phyloP scores from a whole-genome alignment of 2,888 invertebrate species.

The Amiota mariae region DNA sequence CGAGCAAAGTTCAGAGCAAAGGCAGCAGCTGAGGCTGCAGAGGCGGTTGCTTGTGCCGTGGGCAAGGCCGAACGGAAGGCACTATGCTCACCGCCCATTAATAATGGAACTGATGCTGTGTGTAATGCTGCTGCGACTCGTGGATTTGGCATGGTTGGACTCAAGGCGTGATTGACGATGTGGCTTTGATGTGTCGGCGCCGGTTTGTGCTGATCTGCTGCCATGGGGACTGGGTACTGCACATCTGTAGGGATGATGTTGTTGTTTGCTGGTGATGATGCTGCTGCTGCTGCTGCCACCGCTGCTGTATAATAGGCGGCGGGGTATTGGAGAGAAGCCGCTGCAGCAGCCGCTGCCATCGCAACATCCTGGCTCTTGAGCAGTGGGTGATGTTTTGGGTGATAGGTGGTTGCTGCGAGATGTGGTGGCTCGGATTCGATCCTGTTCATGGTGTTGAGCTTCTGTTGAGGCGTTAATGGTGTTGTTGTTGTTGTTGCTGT shows the following conservation, averaged over 20 bases:
- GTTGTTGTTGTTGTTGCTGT: slow-evolving; percentile 31
- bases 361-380: slow-evolving; percentile 25
- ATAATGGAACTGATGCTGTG: slow-evolving; percentile 75
- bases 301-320: slow-evolving; percentile 61
- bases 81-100: slow-evolving; percentile 93
- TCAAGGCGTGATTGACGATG: slow-evolving; percentile 59
- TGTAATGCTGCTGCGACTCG: slow-evolving; percentile 62
- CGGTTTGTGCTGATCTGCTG: slow-evolving; percentile 36
- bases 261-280: slow-evolving; percentile 25
- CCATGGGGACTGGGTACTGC: slow-evolving; percentile 16
- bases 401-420: slow-evolving; percentile 1
- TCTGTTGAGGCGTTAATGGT: slow-evolving; percentile 28
- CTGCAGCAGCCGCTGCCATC: slow-evolving; percentile 67
- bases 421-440: background rate
- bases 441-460: slow-evolving; percentile 2
- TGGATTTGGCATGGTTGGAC: slow-evolving; percentile 32
- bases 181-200: slow-evolving; percentile 58
- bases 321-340: slow-evolving; percentile 39
- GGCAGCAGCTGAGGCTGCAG: slow-evolving; percentile 77
- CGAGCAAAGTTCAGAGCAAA: slow-evolving; percentile 72
- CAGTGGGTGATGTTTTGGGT: background rate
- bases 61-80: slow-evolving; percentile 84
- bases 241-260: slow-evolving; percentile 40
- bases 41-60: slow-evolving; percentile 69
- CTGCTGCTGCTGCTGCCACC: slow-evolving; percentile 33